Evolutionary conservation across 2,888 invertebrate species (phyloP).

Genomic region (Melieria crassipennis): DNA sequence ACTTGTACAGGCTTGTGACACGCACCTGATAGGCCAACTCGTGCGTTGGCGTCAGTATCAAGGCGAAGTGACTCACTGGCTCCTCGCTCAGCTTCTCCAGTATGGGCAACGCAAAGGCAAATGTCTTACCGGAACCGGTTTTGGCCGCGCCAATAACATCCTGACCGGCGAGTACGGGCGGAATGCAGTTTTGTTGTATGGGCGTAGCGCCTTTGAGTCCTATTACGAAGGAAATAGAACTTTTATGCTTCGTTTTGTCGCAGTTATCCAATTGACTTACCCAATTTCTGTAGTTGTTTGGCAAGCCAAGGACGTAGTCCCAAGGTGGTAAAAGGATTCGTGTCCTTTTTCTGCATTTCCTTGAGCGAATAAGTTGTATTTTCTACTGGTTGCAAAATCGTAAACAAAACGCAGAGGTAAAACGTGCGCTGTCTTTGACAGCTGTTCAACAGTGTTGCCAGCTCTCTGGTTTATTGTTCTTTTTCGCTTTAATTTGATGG

Average conservation of each 20-base stretch:
- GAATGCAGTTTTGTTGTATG: conserved; percentile 84
- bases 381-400: conserved; percentile 7
- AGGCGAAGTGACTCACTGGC: conserved; percentile 94
- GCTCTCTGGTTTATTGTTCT: too few relatives aligned
- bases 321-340: conserved; percentile 70
- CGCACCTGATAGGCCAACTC: conserved; percentile 82
- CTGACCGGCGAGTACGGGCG: conserved; percentile 78
- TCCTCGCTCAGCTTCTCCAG: conserved; percentile 91
- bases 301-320: conserved; percentile 79
- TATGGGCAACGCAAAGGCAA: conserved; percentile 96
- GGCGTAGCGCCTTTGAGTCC: conserved; percentile 82
- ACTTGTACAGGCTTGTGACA: neutral
- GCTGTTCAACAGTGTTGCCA: neutral
- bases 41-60: conserved; percentile 94
- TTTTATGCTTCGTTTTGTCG: neutral
- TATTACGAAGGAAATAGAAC: conserved; percentile 54
- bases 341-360: conserved; percentile 55
- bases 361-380: neutral
- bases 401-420: conserved; percentile 10
- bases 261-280: conserved; percentile 64
- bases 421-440: conserved; percentile 8
- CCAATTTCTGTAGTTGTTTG: conserved; percentile 75
- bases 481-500: too few relatives aligned
- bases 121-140: conserved; percentile 98
- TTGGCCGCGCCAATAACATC: conserved; percentile 97